These are phyloP conservation scores for Pristiophorus japonicus DNA, from an alignment of 2,113 vertebrate species.

Conservation along the genomic window DNA sequence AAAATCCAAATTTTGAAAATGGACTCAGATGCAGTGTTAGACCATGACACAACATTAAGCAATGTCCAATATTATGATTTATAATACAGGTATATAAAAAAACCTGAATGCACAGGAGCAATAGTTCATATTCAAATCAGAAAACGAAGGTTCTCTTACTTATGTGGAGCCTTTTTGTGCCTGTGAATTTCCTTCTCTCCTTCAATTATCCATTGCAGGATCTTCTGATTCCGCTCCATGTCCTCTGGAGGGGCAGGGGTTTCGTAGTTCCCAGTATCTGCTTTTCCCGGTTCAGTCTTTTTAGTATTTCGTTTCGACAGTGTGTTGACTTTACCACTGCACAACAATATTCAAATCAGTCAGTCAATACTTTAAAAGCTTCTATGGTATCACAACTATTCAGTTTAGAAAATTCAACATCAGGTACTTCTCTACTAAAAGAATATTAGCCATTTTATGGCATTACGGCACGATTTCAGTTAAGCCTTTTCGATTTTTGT, in stretches of 20 bases:
- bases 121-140: not conserved
- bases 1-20: not conserved
- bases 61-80: not conserved
- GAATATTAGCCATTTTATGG: not conserved
- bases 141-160: conserved; percentile 56
- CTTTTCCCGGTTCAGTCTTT: conserved; percentile 68
- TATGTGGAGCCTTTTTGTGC: conserved; percentile 76
- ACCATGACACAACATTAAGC: not conserved
- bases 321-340: conserved; percentile 72
- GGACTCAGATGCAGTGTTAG: not conserved
- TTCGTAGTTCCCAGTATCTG: conserved; percentile 59
- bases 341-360: conserved; percentile 41
- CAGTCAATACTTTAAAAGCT: not conserved
- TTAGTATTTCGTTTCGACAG: conserved; percentile 71
- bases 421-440: not conserved
- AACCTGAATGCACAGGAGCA: not conserved
- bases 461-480: not conserved
- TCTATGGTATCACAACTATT: not conserved
- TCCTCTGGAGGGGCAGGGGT: conserved; percentile 70
- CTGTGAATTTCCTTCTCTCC: conserved; percentile 80
- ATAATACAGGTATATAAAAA: not conserved
- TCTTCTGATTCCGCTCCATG: conserved; percentile 84
- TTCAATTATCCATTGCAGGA: conserved; percentile 95
- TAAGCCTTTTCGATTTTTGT: not conserved
- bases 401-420: not conserved